Percentiles rank a stretch among this genome's conserved stretches.
Evolutionary conservation across 2,888 invertebrate genomes (phyloP).

Genomic region (Sarcophaga variegata): DNA sequence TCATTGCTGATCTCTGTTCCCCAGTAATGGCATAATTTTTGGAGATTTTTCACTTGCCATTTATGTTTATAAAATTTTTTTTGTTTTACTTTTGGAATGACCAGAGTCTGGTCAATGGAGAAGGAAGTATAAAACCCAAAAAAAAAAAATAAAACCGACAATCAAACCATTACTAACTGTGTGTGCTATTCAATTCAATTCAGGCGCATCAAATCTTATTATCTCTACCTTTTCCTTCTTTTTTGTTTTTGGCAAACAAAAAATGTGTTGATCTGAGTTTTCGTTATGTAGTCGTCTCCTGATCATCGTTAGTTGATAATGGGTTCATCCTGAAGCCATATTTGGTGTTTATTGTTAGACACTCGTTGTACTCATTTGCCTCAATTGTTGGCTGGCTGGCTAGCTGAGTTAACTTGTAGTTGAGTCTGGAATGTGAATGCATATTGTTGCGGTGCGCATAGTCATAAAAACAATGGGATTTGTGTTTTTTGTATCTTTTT

Average conservation of each 20-base stretch:
- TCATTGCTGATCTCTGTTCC: no score
- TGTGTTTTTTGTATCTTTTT: constrained; percentile 15
- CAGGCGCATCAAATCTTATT: constrained; percentile 51
- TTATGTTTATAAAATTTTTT: not conserved
- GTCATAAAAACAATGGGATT: constrained; percentile 59
- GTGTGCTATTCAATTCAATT: constrained; percentile 41
- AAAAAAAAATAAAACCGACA: not conserved
- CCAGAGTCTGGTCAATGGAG: constrained; percentile 34
- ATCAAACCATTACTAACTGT: constrained; percentile 58
- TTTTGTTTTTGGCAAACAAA: not conserved
- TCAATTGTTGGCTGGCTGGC: not conserved
- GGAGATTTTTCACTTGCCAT: constrained; percentile 49
- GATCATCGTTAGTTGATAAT: constrained; percentile 72
- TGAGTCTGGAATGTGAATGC: not conserved
- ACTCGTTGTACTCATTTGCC: constrained; percentile 28
- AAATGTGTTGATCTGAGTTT: constrained; percentile 50
- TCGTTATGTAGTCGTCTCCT: constrained; percentile 48
- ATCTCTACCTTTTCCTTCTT: not conserved
- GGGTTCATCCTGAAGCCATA: constrained; percentile 71
- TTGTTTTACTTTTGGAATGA: not conserved
- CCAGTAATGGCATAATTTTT: no score
- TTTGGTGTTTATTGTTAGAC: constrained; percentile 60
- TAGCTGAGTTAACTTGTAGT: not conserved
- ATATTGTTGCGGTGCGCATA: constrained; percentile 3
- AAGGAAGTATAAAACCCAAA: constrained; percentile 22